Evolutionary conservation across 2,888 invertebrate species (phyloP), one percentile per base, ranked within the genome.

Genomic region (Tridacna crocea): DNA sequence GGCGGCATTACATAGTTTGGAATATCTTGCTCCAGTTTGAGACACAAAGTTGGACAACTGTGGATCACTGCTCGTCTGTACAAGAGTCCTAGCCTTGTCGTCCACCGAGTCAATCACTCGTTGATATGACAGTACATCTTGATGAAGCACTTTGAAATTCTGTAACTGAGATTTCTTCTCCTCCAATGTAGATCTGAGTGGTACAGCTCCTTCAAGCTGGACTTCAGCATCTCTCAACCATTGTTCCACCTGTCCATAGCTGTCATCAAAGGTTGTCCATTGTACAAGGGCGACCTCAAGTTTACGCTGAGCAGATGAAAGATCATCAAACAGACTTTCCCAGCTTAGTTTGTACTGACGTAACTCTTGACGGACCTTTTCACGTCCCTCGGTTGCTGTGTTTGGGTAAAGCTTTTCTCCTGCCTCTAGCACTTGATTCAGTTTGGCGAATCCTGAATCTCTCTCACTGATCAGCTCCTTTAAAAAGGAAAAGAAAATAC

Each of bases 181-280:
- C 94, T 98, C 98, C 82, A 98, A 95, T 0, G 98, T 98, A 0
- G 97, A 96, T 91, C 96, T 97, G 4, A 98, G 94, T 92, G 97
- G 97, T 61, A 98, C 96, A 85, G 98, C 97, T 76, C 96, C 95
- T 0, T 97, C 97, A 36, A 98, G 94, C 88, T 97, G 96, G 76
- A 96, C 96, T 92, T 98, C 97, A 24, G 97, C 96, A 75, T 96
- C 95, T 36, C 96, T 95, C 75, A 99, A 94, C 98, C 98, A 98
- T 76, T 95, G 95, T 88, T 97, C 96, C 13, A 98, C 96, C 74
- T 96, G 96, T 76, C 97, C 97, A 27, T 97, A 96, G 88, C 97
- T 97, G 92, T 98, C 98, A 94, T 98, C 98, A 93, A 98, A 98
- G 0, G 97, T 97, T 19, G 97, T 97, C 98, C 98, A 98, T 91